Evolutionary conservation across 1,140 invertebrate genomes (phyloP).

Genomic region (Zelostemma sp.): DNA sequence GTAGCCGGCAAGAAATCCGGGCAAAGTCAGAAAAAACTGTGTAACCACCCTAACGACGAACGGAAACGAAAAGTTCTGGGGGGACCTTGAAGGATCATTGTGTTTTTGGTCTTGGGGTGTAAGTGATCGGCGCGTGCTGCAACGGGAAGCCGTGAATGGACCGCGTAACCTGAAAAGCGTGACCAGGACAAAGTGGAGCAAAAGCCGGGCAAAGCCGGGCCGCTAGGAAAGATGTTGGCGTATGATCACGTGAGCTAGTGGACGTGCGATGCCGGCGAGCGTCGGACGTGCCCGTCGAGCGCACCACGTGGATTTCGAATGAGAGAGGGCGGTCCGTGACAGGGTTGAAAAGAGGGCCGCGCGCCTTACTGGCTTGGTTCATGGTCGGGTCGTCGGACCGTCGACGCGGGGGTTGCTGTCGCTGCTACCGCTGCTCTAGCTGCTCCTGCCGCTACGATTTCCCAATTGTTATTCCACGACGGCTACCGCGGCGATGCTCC

Average conservation of each 20-base stretch:
- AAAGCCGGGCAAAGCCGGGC: conserved; percentile 22
- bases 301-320: conserved; percentile 44
- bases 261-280: conserved; percentile 41
- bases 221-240: conserved; percentile 12
- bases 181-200: conserved; percentile 48
- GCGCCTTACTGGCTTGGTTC: conserved; percentile 43
- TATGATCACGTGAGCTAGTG: conserved; percentile 43
- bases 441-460: conserved; percentile 24
- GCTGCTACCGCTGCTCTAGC: not conserved
- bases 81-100: conserved; percentile 26
- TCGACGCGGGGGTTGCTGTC: conserved; percentile 15
- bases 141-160: conserved; percentile 37
- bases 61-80: no score
- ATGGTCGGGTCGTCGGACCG: conserved; percentile 49
- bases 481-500: conserved; percentile 29
- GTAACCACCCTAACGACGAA: no score
- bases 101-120: conserved; percentile 36
- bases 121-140: conserved; percentile 36
- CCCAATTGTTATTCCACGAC: conserved; percentile 54
- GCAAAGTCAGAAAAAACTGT: no score
- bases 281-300: conserved; percentile 49
- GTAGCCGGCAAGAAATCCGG: no score
- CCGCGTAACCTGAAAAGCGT: conserved; percentile 50
- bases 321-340: conserved; percentile 47
- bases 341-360: conserved; percentile 46